These are phyloP conservation scores for Mayetiola destructor DNA, from an alignment of 2,888 invertebrate species.

Conservation along the genomic window DNA sequence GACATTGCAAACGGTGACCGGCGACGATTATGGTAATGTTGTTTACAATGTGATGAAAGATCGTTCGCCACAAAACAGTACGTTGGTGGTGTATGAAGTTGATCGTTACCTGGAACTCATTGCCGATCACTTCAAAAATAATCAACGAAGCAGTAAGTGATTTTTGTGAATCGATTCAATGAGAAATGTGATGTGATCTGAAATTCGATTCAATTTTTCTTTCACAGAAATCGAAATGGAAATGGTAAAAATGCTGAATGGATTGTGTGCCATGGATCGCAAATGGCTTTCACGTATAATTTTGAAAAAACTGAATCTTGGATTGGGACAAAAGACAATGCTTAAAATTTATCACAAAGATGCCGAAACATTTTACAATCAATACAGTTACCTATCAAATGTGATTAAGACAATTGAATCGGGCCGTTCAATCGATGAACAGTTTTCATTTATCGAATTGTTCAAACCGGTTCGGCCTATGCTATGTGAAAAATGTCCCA, in stretches of 20 bases:
- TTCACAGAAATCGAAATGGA: conserved; percentile 37
- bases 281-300: conserved; percentile 86
- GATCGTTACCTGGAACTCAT: conserved; percentile 63
- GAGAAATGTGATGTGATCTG: background rate
- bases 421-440: conserved; percentile 43
- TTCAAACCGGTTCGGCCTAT: conserved; percentile 77
- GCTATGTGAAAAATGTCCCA: conserved; percentile 63
- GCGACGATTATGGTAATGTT: conserved; percentile 65
- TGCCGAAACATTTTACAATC: conserved; percentile 59
- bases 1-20: conserved; percentile 35
- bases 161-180: background rate
- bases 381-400: conserved; percentile 46
- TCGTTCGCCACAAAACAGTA: conserved; percentile 35
- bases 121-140: conserved; percentile 35
- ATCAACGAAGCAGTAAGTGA: conserved; percentile 45
- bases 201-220: conserved; percentile 11
- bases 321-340: conserved; percentile 55
- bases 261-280: conserved; percentile 57
- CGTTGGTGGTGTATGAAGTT: conserved; percentile 51
- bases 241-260: conserved; percentile 49
- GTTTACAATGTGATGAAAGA: conserved; percentile 55
- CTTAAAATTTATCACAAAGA: conserved; percentile 62
- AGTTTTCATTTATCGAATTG: conserved; percentile 38
- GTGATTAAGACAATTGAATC: conserved; percentile 44
- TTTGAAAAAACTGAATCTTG: conserved; percentile 68